Percentiles rank a stretch among this genome's conserved stretches.
Evolutionary conservation across 2,888 invertebrate genomes (phyloP).

Genomic region (Lamellibrachia columna): DNA sequence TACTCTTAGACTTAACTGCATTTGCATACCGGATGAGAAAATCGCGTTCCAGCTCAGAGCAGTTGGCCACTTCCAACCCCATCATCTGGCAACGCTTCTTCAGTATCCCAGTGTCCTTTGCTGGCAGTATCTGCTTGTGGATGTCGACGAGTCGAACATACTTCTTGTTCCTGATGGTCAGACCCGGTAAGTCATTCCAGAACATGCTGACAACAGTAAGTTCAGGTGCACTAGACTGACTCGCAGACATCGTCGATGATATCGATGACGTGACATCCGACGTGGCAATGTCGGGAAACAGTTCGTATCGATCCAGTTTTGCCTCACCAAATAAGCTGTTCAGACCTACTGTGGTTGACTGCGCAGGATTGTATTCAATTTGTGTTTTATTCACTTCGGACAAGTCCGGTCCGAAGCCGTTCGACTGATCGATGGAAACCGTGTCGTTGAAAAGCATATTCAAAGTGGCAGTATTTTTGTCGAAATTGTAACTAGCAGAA

Average conservation of each 20-base stretch:
- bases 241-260: background rate
- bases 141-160: constrained; percentile 64
- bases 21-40: constrained; percentile 64
- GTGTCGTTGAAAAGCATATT: constrained; percentile 14
- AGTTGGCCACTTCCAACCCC: constrained; percentile 59
- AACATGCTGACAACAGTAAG: constrained; percentile 61
- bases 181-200: constrained; percentile 65
- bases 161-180: constrained; percentile 59
- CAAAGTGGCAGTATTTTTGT: constrained; percentile 1
- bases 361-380: background rate
- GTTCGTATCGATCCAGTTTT: constrained; percentile 34
- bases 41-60: constrained; percentile 65
- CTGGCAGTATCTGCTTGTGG: constrained; percentile 64
- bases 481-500: background rate
- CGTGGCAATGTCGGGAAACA: constrained; percentile 35
- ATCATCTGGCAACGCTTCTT: constrained; percentile 64
- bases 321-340: background rate
- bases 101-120: constrained; percentile 65
- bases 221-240: constrained; percentile 36
- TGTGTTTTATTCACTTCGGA: background rate
- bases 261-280: background rate
- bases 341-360: background rate
- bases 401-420: background rate
- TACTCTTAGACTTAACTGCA: constrained; percentile 63
- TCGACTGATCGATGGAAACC: background rate